These are phyloP conservation scores for Allacma fusca DNA, from an alignment of 2,888 invertebrate genomes.

Conservation along the genomic window DNA sequence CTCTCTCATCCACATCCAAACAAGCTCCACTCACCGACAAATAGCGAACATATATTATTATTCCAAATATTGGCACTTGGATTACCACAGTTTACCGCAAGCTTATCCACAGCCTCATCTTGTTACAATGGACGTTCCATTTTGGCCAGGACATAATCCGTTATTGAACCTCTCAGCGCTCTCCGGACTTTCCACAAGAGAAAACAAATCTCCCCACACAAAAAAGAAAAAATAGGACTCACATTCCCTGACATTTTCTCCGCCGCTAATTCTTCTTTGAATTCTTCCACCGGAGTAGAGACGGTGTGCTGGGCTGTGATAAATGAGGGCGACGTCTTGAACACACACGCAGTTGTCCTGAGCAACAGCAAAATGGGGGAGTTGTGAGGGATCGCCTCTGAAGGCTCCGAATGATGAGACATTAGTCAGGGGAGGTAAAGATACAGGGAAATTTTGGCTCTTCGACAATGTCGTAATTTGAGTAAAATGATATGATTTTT, in stretches of 20 bases:
- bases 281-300: not conserved
- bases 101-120: not conserved
- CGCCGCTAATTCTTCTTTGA: conserved; percentile 16
- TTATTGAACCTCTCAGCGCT: no score
- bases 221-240: not conserved
- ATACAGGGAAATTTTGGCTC: conserved; percentile 27
- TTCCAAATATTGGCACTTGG: conserved; percentile 9
- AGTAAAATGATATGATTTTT: conserved; percentile 43
- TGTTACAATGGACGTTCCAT: not conserved
- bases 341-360: not conserved
- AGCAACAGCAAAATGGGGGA: no score
- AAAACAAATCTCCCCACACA: no score
- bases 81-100: not conserved
- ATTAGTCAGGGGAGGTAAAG: conserved; percentile 3
- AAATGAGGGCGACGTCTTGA: conserved; percentile 6
- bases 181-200: no score
- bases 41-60: not conserved
- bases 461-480: conserved; percentile 42
- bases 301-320: not conserved
- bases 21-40: conserved; percentile 2
- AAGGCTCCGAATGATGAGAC: not conserved
- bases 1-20: conserved; percentile 3
- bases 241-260: not conserved
- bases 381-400: not conserved
- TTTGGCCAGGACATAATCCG: no score